These are phyloP conservation scores for Hypolimnas misippus DNA, from an alignment of 2,888 invertebrate genomes.

Conservation along the genomic window DNA sequence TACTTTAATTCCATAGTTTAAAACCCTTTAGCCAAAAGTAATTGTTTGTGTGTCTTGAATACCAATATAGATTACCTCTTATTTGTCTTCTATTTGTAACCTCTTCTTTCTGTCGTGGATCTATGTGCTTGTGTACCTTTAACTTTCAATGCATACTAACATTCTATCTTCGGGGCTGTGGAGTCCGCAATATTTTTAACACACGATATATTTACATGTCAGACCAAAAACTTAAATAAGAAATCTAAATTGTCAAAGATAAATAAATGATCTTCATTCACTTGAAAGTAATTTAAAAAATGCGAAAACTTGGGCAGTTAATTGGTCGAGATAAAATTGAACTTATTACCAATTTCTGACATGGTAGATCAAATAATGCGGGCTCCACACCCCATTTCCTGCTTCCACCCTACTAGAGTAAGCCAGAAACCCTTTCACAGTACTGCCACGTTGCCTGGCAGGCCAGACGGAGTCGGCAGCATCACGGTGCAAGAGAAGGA, in stretches of 20 bases:
- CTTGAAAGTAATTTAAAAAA: too few species aligned
- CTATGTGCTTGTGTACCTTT: constrained; percentile 42
- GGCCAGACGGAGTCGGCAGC: constrained; percentile 99
- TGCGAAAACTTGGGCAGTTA: too few species aligned
- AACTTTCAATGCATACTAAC: constrained; percentile 59
- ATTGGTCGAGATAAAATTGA: too few species aligned
- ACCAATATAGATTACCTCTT: not conserved
- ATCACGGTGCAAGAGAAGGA: constrained; percentile 99
- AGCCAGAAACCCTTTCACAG: constrained; percentile 81
- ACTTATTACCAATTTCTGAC: too few species aligned
- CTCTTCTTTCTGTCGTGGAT: constrained; percentile 10
- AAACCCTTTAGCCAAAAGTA: not conserved
- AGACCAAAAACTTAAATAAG: too few species aligned
- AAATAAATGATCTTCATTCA: too few species aligned
- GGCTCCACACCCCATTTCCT: constrained; percentile 58
- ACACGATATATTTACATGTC: not conserved
- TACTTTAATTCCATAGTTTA: not conserved
- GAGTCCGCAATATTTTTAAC: constrained; percentile 55
- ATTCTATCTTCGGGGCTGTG: constrained; percentile 63
- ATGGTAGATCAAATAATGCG: too few species aligned
- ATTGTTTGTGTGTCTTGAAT: not conserved
- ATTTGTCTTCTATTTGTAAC: not conserved
- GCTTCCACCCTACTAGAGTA: constrained; percentile 81
- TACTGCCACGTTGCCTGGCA: constrained; percentile 85
- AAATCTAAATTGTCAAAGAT: not conserved